Conservation (phyloP, 2,797 vertebrate genomes). For the Margarornis squamiger region DNA sequence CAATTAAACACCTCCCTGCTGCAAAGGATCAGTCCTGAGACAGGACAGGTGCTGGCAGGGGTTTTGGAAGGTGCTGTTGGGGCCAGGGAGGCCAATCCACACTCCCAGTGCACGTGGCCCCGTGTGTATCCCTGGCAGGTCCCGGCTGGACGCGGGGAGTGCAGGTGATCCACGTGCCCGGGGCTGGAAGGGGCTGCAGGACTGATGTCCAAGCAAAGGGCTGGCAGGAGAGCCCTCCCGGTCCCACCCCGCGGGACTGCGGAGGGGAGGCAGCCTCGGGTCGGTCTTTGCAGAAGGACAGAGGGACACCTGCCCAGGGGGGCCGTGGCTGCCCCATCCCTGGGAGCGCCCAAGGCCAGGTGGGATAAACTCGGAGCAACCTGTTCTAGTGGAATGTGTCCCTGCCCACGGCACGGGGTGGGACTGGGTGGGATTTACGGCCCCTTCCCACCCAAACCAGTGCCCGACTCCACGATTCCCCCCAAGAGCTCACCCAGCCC, state of each 20-base stretch:
- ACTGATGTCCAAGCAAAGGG: accelerated
- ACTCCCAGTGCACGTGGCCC: accelerated
- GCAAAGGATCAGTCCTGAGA: accelerated
- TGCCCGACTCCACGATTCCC: accelerated
- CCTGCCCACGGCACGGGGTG: accelerated
- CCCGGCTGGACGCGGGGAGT: accelerated
- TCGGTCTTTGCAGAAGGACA: accelerated
- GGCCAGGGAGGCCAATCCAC: accelerated
- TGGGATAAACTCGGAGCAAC: neutral
- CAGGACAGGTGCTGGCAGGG: accelerated
- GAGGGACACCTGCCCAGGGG: neutral
- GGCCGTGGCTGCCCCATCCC: neutral
- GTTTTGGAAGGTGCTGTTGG: neutral
- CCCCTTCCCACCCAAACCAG: neutral
- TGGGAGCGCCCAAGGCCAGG: accelerated
- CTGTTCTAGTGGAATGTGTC: accelerated
- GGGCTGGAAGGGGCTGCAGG: neutral
- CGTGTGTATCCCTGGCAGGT: accelerated
- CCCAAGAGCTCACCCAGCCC: accelerated
- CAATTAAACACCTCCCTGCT: neutral
- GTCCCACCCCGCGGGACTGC: accelerated
- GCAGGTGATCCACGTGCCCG: neutral
- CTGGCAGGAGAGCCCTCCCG: neutral
- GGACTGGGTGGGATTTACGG: accelerated
- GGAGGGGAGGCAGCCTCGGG: accelerated